Conservation (phyloP, 2,797 vertebrate genomes). For the Pampus argenteus region DNA sequence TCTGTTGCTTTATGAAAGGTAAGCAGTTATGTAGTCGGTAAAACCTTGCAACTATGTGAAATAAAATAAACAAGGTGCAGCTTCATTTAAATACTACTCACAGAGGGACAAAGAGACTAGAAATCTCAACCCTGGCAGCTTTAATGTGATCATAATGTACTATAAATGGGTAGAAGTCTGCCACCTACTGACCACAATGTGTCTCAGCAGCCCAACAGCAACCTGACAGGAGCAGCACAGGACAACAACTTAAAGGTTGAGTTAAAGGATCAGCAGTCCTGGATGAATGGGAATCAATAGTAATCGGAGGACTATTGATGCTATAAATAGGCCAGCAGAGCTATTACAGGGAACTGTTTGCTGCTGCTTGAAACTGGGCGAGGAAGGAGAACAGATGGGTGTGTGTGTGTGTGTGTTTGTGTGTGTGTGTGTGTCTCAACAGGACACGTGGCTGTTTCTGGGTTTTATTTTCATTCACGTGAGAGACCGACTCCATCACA, state of each 20-base stretch:
- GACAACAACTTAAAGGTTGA: conserved; percentile 25
- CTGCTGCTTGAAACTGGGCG: conserved; percentile 11
- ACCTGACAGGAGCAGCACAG: not conserved
- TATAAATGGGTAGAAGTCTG: conserved; percentile 13
- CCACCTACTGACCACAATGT: conserved; percentile 9
- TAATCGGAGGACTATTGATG: conserved; percentile 30
- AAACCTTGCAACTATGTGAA: too few relatives aligned
- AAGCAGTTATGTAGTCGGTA: not conserved
- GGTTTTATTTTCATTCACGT: conserved; percentile 24
- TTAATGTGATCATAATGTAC: conserved; percentile 11
- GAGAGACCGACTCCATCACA: conserved; percentile 14
- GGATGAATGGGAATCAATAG: conserved; percentile 42
- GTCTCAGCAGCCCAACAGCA: not conserved
- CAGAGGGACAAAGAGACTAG: not conserved
- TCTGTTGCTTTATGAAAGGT: not conserved
- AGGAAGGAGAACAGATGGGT: conserved; percentile 1
- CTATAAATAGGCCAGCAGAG: conserved; percentile 25
- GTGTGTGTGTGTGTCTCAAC: not conserved
- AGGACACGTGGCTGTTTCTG: conserved; percentile 18
- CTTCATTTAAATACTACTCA: not conserved
- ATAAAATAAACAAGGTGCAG: too few relatives aligned
- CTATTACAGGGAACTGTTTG: conserved; percentile 28
- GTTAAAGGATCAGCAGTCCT: conserved; percentile 32
- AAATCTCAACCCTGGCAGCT: not conserved
- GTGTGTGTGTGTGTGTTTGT: not conserved